These are phyloP conservation scores for Papilio gigon DNA, from an alignment of 2,888 invertebrate genomes.

Conservation along the genomic window DNA sequence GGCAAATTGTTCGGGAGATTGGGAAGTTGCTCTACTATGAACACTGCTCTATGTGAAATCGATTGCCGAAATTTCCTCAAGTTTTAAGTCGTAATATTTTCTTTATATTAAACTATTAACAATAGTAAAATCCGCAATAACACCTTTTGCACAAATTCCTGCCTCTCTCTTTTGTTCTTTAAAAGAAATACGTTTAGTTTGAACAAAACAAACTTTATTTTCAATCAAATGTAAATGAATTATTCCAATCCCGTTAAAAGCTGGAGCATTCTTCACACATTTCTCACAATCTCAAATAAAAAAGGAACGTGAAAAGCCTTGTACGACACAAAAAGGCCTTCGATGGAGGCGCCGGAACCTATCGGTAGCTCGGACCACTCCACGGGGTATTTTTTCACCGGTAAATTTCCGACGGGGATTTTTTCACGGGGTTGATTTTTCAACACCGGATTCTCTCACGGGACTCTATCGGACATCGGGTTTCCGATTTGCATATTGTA, in stretches of 20 bases:
- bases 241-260: background rate
- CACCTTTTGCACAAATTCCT: too few relatives aligned
- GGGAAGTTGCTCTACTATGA: conserved; percentile 61
- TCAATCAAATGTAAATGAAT: background rate
- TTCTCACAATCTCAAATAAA: conserved; percentile 50
- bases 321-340: conserved; percentile 60
- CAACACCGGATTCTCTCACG: conserved; percentile 50
- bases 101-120: too few relatives aligned
- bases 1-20: conserved; percentile 45
- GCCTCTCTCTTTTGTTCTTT: too few relatives aligned
- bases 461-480: conserved; percentile 60
- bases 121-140: too few relatives aligned
- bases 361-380: conserved; percentile 73
- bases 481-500: conserved; percentile 75
- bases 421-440: conserved; percentile 45
- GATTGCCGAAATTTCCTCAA: background rate
- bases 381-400: conserved; percentile 49
- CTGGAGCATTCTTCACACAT: conserved; percentile 46
- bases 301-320: conserved; percentile 51
- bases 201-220: background rate
- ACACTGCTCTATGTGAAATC: background rate
- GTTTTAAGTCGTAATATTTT: background rate
- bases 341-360: conserved; percentile 61
- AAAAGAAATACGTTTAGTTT: too few relatives aligned
- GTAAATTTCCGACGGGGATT: conserved; percentile 42